A percentile compares a stretch with the other conserved stretches of the same genome.
These are phyloP conservation scores for Oasisia sp. DNA, from an alignment of 2,888 invertebrate genomes.

Conservation along the genomic window DNA sequence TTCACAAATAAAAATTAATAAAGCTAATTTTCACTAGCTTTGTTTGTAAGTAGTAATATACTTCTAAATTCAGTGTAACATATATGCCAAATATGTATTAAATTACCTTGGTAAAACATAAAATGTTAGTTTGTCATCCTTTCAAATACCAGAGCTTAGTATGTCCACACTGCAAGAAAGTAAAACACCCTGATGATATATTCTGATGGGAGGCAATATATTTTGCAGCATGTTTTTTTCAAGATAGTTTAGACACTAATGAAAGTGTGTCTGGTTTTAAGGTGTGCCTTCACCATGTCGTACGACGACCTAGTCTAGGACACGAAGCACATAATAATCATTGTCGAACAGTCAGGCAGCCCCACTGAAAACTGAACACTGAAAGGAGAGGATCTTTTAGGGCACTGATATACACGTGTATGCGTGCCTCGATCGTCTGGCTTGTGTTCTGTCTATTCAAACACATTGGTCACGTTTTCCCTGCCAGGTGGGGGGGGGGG, in stretches of 20 bases:
- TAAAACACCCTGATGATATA: not conserved
- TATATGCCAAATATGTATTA: too few relatives aligned
- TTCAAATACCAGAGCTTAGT: too few relatives aligned
- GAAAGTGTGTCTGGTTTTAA: not conserved
- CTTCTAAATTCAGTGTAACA: too few relatives aligned
- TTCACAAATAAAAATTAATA: too few relatives aligned
- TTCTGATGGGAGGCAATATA: not conserved
- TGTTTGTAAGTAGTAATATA: too few relatives aligned
- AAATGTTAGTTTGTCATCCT: too few relatives aligned
- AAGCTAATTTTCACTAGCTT: too few relatives aligned
- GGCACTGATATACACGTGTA: not conserved
- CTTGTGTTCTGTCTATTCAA: not conserved
- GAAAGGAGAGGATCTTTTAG: not conserved
- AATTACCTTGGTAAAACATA: too few relatives aligned
- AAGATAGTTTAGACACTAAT: not conserved
- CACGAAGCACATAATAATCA: not conserved
- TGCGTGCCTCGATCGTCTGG: not conserved
- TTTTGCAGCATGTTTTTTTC: not conserved
- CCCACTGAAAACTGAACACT: not conserved
- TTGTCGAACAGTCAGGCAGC: not conserved
- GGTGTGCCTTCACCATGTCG: not conserved
- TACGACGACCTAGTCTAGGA: not conserved
- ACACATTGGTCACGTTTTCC: not conserved
- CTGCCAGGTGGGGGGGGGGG: not conserved
- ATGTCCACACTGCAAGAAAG: too few relatives aligned